phyloP scores from a whole-genome alignment of 23 tunicate species.

The Halocynthia aurantium region DNA sequence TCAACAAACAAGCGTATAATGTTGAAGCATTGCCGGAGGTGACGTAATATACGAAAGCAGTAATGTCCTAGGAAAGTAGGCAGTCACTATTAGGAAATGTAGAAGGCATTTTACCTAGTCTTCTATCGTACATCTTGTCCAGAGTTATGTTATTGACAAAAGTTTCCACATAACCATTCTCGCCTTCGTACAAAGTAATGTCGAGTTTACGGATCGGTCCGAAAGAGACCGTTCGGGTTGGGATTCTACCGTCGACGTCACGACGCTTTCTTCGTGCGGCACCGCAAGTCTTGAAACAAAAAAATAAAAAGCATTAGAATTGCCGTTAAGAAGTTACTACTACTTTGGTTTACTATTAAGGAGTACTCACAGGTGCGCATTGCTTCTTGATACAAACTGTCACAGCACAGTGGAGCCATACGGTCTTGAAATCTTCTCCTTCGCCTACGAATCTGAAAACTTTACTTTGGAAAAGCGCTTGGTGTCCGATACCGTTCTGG shows the following conservation, averaged over 20 bases:
- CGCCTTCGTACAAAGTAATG: background rate
- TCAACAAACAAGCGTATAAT: constrained; percentile 52
- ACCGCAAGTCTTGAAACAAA: constrained; percentile 59
- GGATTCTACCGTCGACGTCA: constrained; percentile 18
- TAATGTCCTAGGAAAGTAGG: background rate
- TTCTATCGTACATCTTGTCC: background rate
- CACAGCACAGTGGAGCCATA: constrained; percentile 93
- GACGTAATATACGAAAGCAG: constrained; percentile 17
- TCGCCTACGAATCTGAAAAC: constrained; percentile 90
- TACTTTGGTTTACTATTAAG: background rate
- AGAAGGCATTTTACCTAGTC: background rate
- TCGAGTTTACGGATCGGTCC: constrained; percentile 46
- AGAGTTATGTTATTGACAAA: background rate
- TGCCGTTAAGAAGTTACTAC: background rate
- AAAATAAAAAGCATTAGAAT: background rate
- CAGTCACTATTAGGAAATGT: background rate
- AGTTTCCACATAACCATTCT: background rate
- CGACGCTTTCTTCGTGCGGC: constrained; percentile 38
- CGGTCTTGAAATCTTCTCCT: constrained; percentile 43
- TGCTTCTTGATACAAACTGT: constrained; percentile 71
- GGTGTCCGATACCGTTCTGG: constrained; percentile 77
- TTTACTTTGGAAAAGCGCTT: constrained; percentile 71
- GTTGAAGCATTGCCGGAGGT: constrained; percentile 79
- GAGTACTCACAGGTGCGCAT: constrained; percentile 66
- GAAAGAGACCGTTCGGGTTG: constrained; percentile 27